A percentile compares a stretch with the other conserved stretches of the same genome.
phyloP scores from a whole-genome alignment of 1,140 invertebrate species.

The Trichonephila inaurata region DNA sequence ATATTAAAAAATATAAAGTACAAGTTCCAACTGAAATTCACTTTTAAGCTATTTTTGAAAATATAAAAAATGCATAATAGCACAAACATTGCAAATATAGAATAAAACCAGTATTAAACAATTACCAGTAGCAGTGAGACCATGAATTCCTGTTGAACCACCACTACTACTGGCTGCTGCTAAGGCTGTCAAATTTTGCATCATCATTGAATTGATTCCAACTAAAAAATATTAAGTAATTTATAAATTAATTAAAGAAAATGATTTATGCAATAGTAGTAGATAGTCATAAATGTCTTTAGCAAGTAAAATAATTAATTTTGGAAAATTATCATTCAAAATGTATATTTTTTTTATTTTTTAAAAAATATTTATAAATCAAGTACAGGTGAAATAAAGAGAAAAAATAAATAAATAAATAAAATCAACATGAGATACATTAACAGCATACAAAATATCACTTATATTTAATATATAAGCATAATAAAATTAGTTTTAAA shows the following conservation, averaged over 20 bases:
- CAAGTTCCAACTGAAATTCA: no score
- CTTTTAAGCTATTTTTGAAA: no score
- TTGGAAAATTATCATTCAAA: neutral
- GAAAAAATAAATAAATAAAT: no score
- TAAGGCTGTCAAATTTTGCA: conserved; percentile 93
- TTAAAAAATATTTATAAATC: neutral
- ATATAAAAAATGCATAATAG: no score
- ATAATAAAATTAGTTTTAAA: no score
- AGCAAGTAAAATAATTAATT: no score
- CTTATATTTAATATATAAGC: neutral
- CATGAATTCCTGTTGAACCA: conserved; percentile 78
- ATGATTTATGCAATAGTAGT: neutral
- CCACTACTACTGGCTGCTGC: conserved; percentile 89
- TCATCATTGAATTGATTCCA: conserved; percentile 86
- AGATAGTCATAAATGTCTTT: neutral
- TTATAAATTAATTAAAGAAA: neutral
- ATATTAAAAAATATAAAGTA: no score
- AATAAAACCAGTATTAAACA: neutral
- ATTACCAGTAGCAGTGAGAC: conserved; percentile 64
- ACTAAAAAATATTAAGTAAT: neutral
- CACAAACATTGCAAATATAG: no score
- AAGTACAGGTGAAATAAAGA: no score
- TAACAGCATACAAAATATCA: no score
- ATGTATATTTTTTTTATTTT: neutral
- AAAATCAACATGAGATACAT: no score